A percentile compares a stretch with the other conserved stretches of the same genome.
Evolutionary conservation across 2,113 vertebrate species (phyloP).

Genomic region (Myotis brandtii): DNA sequence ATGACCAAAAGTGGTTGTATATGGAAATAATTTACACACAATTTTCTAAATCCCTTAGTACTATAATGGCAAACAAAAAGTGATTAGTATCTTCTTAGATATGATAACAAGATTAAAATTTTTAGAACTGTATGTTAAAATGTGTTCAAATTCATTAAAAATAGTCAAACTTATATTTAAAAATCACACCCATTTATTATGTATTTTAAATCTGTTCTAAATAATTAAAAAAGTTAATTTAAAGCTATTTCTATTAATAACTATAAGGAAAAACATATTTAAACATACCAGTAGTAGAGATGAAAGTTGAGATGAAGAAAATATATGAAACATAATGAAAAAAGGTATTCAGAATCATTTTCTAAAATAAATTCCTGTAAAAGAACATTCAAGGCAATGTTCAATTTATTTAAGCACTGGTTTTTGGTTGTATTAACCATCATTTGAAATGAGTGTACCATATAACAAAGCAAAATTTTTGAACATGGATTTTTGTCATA

Average conservation of each 20-base stretch:
- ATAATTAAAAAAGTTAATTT: background rate
- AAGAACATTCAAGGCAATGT: background rate
- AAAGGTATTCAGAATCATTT: background rate
- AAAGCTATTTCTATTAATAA: constrained; percentile 24
- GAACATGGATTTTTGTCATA: constrained; percentile 33
- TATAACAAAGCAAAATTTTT: background rate
- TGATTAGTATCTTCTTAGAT: background rate
- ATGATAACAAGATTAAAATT: background rate
- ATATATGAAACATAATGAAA: background rate
- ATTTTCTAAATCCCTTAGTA: constrained; percentile 21
- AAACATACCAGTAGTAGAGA: background rate
- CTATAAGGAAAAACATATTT: background rate
- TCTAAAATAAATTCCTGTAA: background rate
- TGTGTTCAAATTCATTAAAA: background rate
- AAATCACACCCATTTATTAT: background rate
- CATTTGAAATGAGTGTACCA: background rate
- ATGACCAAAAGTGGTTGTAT: constrained; percentile 15
- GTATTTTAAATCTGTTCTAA: background rate
- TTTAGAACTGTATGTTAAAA: background rate
- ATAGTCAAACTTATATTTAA: background rate
- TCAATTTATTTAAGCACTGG: background rate
- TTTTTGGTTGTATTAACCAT: background rate
- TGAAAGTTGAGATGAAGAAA: background rate
- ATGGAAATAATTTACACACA: background rate
- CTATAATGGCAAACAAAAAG: background rate